A percentile compares a stretch with the other conserved stretches of the same genome.
phyloP scores from a whole-genome alignment of 1,140 invertebrate genomes.

The Saxidomus purpurata region DNA sequence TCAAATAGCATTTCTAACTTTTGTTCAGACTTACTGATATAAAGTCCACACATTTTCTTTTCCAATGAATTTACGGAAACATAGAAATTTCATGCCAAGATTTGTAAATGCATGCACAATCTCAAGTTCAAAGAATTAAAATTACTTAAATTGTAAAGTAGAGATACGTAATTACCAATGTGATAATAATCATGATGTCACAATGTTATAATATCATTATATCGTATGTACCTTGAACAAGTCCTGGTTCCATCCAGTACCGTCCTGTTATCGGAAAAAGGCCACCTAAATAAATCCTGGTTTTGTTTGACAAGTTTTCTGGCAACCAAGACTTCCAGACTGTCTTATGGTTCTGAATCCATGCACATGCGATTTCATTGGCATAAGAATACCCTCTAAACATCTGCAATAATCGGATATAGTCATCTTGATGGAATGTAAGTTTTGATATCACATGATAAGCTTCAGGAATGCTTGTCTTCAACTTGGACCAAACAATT shows the following conservation, averaged over 20 bases:
- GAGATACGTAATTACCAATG: too few relatives aligned
- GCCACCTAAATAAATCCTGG: slow-evolving; percentile 90
- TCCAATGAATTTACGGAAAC: too few relatives aligned
- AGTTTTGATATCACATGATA: slow-evolving; percentile 88
- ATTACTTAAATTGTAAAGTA: too few relatives aligned
- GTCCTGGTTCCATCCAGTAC: slow-evolving; percentile 89
- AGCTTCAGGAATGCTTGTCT: slow-evolving; percentile 83
- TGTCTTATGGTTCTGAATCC: slow-evolving; percentile 89
- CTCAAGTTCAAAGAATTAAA: too few relatives aligned
- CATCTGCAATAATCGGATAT: slow-evolving; percentile 87
- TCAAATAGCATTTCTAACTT: too few relatives aligned
- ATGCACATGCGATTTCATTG: slow-evolving; percentile 90
- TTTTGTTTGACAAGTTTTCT: slow-evolving; percentile 87
- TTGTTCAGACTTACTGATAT: too few relatives aligned
- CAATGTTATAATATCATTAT: too few relatives aligned
- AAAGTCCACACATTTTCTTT: too few relatives aligned
- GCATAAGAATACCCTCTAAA: slow-evolving; percentile 61
- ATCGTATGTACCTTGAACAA: slow-evolving; percentile 88
- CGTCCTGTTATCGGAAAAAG: slow-evolving; percentile 91
- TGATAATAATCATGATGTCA: too few relatives aligned
- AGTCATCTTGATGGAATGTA: slow-evolving; percentile 88
- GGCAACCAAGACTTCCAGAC: slow-evolving; percentile 89
- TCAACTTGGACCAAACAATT: slow-evolving; percentile 89
- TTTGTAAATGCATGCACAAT: too few relatives aligned
- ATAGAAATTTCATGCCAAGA: too few relatives aligned